Percentiles rank a stretch among this genome's conserved stretches.
Evolutionary conservation across 37 sponge, comb jelly and placozoan species (phyloP).

Genomic region (Spongia lamella): DNA sequence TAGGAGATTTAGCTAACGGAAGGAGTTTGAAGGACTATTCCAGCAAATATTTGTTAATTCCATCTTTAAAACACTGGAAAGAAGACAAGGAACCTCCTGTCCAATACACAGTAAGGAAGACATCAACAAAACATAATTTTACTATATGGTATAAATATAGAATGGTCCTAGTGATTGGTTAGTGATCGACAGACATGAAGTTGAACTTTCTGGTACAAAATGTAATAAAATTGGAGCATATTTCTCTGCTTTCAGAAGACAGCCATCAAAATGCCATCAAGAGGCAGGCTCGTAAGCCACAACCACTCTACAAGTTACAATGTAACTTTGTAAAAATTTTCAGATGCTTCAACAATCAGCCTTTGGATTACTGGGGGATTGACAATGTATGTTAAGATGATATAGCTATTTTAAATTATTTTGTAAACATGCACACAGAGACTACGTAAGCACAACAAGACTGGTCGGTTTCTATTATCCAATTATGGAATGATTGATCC

Average conservation of each 20-base stretch:
- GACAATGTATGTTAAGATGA: constrained; percentile 51
- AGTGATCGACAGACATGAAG: constrained; percentile 58
- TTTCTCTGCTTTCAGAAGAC: constrained; percentile 62
- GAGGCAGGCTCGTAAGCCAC: constrained; percentile 34
- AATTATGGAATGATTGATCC: constrained; percentile 56
- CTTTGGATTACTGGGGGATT: constrained; percentile 48
- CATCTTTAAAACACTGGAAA: constrained; percentile 44
- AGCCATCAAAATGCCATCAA: constrained; percentile 37
- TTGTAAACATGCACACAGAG: constrained; percentile 20
- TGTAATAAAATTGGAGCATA: constrained; percentile 69
- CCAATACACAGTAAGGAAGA: constrained; percentile 33
- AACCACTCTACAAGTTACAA: not conserved
- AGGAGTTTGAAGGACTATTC: constrained; percentile 48
- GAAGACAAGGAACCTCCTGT: not conserved
- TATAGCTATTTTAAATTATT: not conserved
- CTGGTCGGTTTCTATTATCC: constrained; percentile 53
- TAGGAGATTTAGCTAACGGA: constrained; percentile 65
- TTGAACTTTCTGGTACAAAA: constrained; percentile 54
- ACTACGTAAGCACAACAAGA: constrained; percentile 20
- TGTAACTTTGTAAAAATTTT: not conserved
- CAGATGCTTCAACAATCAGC: constrained; percentile 74
- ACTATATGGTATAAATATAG: constrained; percentile 7
- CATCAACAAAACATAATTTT: not conserved
- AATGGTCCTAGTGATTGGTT: constrained; percentile 75
- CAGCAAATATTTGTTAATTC: constrained; percentile 58